Evolutionary conservation across 2,113 vertebrate species (phyloP), one percentile per base, ranked within the genome.

Genomic region (Periophthalmodon schlosseri): DNA sequence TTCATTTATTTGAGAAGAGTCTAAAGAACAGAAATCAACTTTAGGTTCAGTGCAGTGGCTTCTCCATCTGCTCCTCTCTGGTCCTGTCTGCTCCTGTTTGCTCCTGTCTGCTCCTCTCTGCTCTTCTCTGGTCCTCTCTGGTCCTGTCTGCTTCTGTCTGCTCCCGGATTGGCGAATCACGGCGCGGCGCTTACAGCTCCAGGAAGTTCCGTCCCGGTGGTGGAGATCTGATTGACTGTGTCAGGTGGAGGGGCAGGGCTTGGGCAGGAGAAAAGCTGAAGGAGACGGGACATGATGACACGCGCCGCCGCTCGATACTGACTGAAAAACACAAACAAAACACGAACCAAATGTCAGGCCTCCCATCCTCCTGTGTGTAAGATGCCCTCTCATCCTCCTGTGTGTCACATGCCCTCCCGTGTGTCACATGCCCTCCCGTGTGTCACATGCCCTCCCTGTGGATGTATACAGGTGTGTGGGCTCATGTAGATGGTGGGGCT

Each of bases 271-370:
- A 70, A 77, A 14, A 24, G 47, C 21, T 3, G 66, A 5, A 72
- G 0, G 1, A 83, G 64, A 56, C 57, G 73, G 44, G 1, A 0
- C 12, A 85, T 0, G 18, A 20, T 64, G 2, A 8, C 56, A 0
- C 46, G 52, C 23, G 67, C 14, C 0, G 77, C 84, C 0, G 1
- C 36, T 60, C 79, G 63, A 82, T 85, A 90, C 71, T 77, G 87
- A 3, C 85, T 88, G 80, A 20, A 71, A 58, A 77, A 24, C 54
- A 14, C 1, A 58, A 20, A 60, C 4, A 24, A 14, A 61, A 15
- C 4, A 20, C 1, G 14, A 4, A 33, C 39, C 10, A 28, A 36
- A 8, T 24, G 20, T 21, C n/a, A n/a, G 20, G 1, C 8, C 9
- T 28, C 28, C 28, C n/a, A n/a, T n/a, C n/a, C n/a, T n/a, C 28